Base-by-base conservation (phyloP, 2,797 vertebrate genomes). In the Eulemur rubriventer region DNA sequence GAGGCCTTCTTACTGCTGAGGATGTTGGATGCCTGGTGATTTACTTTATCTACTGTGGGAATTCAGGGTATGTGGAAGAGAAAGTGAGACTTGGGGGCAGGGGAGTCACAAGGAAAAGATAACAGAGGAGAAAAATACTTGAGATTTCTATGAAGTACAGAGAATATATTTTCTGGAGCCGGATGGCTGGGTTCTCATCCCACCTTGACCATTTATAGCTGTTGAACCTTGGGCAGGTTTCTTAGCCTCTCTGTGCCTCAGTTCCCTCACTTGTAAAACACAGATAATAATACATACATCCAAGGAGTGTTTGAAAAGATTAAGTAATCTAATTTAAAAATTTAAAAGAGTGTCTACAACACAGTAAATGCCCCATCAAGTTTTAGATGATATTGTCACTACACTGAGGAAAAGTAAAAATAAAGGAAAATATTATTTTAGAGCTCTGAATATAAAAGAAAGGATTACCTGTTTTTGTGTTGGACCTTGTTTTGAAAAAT, bases 401-500 rank as follows among this genome's bases (percentile, higher is more conserved):
- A 30, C 16, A 76, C 26, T 61, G 33, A 93, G 16, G 48, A 78
- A 83, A 61, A 83, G 43, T 35, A n/a, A 84, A 94, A 88, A 50
- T 0, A 0, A 28, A 96, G n/a, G 95, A 84, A 92, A 50, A 69
- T 43, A 10, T 17, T 33, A 50, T 18, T 43, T 85, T 84, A 43
- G 55, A 92, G 18, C 78, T 6, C 38, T 72, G 13, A 43, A 87
- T 22, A 97, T 30, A 80, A 89, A 87, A 70, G 6, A 80, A 96
- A 94, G 1, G 4, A 55, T 96, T 98, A 99, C 99, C 99, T 99
- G 99, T 97, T 99, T 99, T 95, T 99, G 99, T 65, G 99, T 99
- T 95, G 99, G 99, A 97, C 99, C 99, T 46, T 99, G 98, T 97
- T 99, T 99, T 87, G 99, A 98, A 98, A 99, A 99, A 72, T 97